Base-by-base conservation (phyloP, 2,113 vertebrate genomes). In the Neolamprologus hecqui region DNA sequence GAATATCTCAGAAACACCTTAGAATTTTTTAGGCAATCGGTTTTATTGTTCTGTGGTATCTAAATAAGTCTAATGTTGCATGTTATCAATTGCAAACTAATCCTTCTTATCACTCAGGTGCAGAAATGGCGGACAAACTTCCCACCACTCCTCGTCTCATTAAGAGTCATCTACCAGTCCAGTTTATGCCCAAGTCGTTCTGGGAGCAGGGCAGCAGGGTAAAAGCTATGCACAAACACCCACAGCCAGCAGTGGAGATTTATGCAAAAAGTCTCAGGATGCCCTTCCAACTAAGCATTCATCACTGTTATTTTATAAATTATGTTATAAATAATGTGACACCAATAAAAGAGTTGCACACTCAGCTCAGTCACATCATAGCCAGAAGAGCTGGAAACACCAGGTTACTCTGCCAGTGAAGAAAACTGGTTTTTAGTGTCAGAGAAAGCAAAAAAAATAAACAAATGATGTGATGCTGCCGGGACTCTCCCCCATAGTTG, bases 181-280 rank as follows among this genome's bases (percentile, higher is more conserved):
- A 97, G 1, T 96, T 98, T 63, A 86, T 98, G 79, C 98, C 96
- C 0, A 86, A 87, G 11, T 97, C 97, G 6, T 98, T 98, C 82
- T 96, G 91, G 97, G 96, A 98, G 57, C 95, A 98, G 26, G 94
- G 95, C 57, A 97, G 97, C 93, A 97, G 93, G 96, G 97, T 84
- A 88, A 81, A 86, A 77, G 3, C n/a, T 2, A 14, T 23, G 47
- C 7, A 7, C 47, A 54, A 53, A 23, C 28, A 77, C 73, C 26
- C 42, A 33, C 6, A 55, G 42, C 70, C 42, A 49, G 42, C 15
- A 49, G 23, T 19, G 40, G 14, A 26, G 9, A 1, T 28, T 7
- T 47, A 14, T 70, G 65, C 37, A 70, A 70, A 70, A 70, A 70
- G 37, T 2, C 37, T 42, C n/a, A 23, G 2, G 37, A 42, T 1